Base-by-base conservation (phyloP, 2,888 invertebrate genomes). In the Agriopis aurantiaria region DNA sequence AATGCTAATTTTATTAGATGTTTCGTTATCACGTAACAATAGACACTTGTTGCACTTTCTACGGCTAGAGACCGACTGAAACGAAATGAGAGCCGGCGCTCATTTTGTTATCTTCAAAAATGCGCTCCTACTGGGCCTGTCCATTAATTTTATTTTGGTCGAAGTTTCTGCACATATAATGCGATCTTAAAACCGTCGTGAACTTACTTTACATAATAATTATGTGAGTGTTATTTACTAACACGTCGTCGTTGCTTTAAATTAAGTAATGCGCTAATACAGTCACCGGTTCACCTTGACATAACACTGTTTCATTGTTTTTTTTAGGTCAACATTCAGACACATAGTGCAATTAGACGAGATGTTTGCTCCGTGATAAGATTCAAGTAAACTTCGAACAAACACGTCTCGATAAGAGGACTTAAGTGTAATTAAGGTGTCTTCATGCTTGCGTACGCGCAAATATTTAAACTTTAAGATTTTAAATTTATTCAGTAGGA, bases 251-350 rank as follows among this genome's bases (percentile, higher is more conserved):
- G 55, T 69, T 51, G n/a, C 55, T 46, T 60, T 46, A 66, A 68
- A 68, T 68, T 45, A 68, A 65, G 61, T 68, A 72, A 69, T 43
- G 65, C 61, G 52, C 57, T 68, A 65, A 69, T 66, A 65, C 67
- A 65, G 62, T 58, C 66, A 63, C 65, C 43, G 70, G 62, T 71
- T 76, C 70, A 78, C 78, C 78, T 78, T 78, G 78, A 78, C 78
- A 77, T 75, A 75, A 75, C 77, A 72, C 69, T 69, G 57, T 63
- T 70, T 74, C 77, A 78, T 78, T 78, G 78, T 78, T 75, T 77
- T 75, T 78, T 78, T 77, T 75, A 70, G 77, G 75, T 75, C 75
- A 77, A 73, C 77, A 77, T 75, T 74, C 73, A 77, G 66, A 73
- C 71, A 69, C 60, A 33, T 33, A 56, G 48, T 48, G 73, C 68